Conservation (phyloP, 1,140 invertebrate species). For the Drosophila novamexicana region DNA sequence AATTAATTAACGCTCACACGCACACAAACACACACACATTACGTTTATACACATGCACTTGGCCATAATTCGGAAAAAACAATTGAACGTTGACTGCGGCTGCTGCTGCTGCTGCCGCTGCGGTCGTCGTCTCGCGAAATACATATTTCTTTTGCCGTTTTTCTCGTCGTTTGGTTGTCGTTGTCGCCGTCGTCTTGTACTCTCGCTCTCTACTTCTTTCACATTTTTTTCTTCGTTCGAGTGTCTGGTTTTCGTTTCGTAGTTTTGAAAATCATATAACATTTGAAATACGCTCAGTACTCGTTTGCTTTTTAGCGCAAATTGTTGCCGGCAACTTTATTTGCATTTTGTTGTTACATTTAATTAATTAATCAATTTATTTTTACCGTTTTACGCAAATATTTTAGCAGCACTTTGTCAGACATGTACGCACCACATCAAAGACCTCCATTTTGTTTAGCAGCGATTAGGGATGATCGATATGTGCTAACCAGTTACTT, state of each 20-base stretch:
- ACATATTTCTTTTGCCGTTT: slow-evolving; percentile 82
- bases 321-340: slow-evolving; percentile 57
- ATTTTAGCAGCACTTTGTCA: slow-evolving; percentile 74
- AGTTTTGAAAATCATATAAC: slow-evolving; percentile 71
- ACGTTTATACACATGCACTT: slow-evolving; percentile 58
- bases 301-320: slow-evolving; percentile 44
- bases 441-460: slow-evolving; percentile 84
- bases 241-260: slow-evolving; percentile 59
- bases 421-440: slow-evolving; percentile 83
- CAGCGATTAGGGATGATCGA: slow-evolving; percentile 38
- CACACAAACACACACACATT: slow-evolving; percentile 17
- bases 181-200: slow-evolving; percentile 57
- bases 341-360: slow-evolving; percentile 57
- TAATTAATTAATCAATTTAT: slow-evolving; percentile 68
- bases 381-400: slow-evolving; percentile 82
- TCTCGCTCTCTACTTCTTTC: slow-evolving; percentile 78
- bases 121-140: slow-evolving; percentile 79
- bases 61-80: slow-evolving; percentile 63
- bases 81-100: slow-evolving; percentile 76
- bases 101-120: slow-evolving; percentile 49
- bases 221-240: slow-evolving; percentile 76
- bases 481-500: slow-evolving; percentile 5
- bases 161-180: slow-evolving; percentile 73
- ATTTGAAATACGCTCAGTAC: slow-evolving; percentile 67
- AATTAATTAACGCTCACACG: slow-evolving; percentile 67